Base-by-base conservation (phyloP, 2,888 invertebrate genomes). In the Scrobipalpa costella region DNA sequence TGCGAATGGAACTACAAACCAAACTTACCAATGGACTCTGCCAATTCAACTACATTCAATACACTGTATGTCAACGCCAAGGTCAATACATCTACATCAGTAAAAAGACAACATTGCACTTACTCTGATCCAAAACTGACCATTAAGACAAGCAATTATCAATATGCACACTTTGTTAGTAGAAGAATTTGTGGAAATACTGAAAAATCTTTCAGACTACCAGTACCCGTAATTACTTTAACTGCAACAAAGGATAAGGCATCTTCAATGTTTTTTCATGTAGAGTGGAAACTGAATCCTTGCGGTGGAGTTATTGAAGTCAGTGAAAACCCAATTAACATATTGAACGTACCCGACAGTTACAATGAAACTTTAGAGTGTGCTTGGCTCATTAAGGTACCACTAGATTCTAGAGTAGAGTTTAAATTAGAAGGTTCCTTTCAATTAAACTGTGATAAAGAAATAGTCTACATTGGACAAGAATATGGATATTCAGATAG, bases 221-320 rank as follows among this genome's bases (percentile, higher is more conserved):
- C 90, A 7, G 72, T 79, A 13, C 64, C 74, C 33, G 64, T 65
- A 7, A 66, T 89, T 55, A 71, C 78, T 58, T 65, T 90, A 8
- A 81, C 68, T 64, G 85, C 86, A 36, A 67, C 67, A 1, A 84
- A 81, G 73, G 71, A 66, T 61, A 74, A 71, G 65, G 65, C 19
- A 38, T 67, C 64, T 49, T 75, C 72, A 11, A 67, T 93, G 34
- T 79, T 85, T 66, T 94, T 93, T 73, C 82, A 87, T 55, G 73
- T 95, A 1, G 78, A 82, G 0, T 97, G 95, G 76, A 90, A 92
- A 66, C 92, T 92, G 60, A 88, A 93, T 71, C 80, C 91, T 1
- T 97, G 97, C 76, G 97, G 97, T 17, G 96, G 96, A 6, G 68
- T 88, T 6, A 64, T 94, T 1, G 68, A 67, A 0, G 68, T 84